Evolutionary conservation across 2,888 invertebrate species (phyloP), one percentile per base, ranked within the genome.

Genomic region (Agrochola circellaris): DNA sequence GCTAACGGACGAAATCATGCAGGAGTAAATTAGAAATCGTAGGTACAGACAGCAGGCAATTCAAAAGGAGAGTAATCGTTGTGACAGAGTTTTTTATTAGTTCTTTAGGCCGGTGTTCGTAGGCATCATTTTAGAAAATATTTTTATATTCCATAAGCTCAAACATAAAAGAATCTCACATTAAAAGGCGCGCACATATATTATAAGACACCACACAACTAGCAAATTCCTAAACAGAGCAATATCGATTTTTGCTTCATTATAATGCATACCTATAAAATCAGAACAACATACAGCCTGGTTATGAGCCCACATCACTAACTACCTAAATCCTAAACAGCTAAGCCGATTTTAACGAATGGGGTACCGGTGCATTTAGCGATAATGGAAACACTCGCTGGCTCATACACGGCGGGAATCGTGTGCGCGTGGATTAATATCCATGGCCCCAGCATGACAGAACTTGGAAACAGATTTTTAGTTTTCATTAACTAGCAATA

Each of bases 271-370:
- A 60, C 56, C 30, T 45, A 48, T 56, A 61, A 17, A n/a, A 45
- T 15, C 30, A 73, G 58, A 48, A 45, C 48, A 51, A 13, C n/a
- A 34, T 34, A 34, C 23, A 66, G 8, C 23, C 66, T 61, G 42
- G 54, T 17, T 48, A 74, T 65, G 11, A 81, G 38, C 56, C 60
- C 54, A 56, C 54, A 62, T 61, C 30, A 70, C 70, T 70, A 70
- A 38, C 58, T 48, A 61, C 68, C 56, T 15, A 77, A 81, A 62
- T 77, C 61, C 64, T 77, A 66, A 72, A 65, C 58, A 68, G 54
- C 58, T 82, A 82, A 75, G 71, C 71, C 68, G 68, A 78, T 78
- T 78, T 64, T 67, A 67, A 77, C 66, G 42, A 77, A 73, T 70
- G 26, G 20, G 42, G 26, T 69, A 61, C 77, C 20, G 30, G 65